Conservation (phyloP, 1,140 invertebrate genomes). For the Choristoneura fumiferana region DNA sequence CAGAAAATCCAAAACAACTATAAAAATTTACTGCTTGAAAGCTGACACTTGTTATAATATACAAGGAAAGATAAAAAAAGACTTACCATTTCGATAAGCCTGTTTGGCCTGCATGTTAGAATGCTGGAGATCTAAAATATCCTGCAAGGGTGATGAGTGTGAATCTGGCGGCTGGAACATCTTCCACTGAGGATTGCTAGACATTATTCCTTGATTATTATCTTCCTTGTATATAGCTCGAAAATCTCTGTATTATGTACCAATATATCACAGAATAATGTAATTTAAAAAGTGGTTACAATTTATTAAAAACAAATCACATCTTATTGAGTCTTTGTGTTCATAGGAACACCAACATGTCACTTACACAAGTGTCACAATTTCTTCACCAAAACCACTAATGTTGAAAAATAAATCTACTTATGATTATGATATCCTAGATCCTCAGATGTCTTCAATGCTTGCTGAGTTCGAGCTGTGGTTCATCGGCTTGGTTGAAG, state of each 20-base stretch:
- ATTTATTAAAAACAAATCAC: constrained; percentile 64
- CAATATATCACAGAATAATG: constrained; percentile 73
- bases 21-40: constrained; percentile 3
- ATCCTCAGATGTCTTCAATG: constrained; percentile 95
- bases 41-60: no score
- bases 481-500: constrained; percentile 50
- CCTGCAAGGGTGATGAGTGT: constrained; percentile 67
- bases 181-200: constrained; percentile 95
- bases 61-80: neutral
- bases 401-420: constrained; percentile 62
- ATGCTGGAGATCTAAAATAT: constrained; percentile 73
- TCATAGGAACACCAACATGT: constrained; percentile 47
- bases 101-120: constrained; percentile 71
- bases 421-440: constrained; percentile 72
- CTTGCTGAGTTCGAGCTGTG: constrained; percentile 89
- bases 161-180: constrained; percentile 90
- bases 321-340: constrained; percentile 58
- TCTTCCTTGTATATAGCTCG: constrained; percentile 63
- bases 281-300: constrained; percentile 52
- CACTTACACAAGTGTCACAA: constrained; percentile 50
- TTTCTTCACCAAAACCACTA: constrained; percentile 63
- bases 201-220: constrained; percentile 79
- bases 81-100: constrained; percentile 71
- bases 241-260: constrained; percentile 65
- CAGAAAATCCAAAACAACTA: neutral